Conservation (phyloP, 2,888 invertebrate species). For the Cheiracanthium punctorium region DNA sequence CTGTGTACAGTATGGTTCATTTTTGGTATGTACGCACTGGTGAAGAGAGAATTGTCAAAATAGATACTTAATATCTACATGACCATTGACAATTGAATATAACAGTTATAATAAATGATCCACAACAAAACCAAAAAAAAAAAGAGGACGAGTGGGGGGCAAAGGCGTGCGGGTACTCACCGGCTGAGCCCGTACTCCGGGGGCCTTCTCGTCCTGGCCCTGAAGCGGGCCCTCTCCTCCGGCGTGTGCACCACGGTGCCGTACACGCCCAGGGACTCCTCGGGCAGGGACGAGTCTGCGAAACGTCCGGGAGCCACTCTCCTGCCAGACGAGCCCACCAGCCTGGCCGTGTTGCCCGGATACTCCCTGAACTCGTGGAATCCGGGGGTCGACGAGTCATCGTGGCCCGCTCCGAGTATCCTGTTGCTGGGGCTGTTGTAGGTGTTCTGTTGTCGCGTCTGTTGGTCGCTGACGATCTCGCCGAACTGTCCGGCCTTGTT, state of each 20-base stretch:
- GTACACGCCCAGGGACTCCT: constrained; percentile 59
- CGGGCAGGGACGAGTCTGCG: constrained; percentile 47
- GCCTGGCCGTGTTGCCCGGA: constrained; percentile 5
- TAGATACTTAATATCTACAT: too few relatives aligned
- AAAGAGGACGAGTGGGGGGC: too few relatives aligned
- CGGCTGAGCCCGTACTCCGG: constrained; percentile 42
- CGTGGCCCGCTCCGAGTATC: constrained; percentile 21
- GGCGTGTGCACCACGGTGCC: constrained; percentile 68
- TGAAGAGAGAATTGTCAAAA: too few relatives aligned
- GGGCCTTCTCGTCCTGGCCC: constrained; percentile 47
- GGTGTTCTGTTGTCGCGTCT: constrained; percentile 11
- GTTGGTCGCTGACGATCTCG: constrained; percentile 23
- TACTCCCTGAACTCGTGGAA: constrained; percentile 60
- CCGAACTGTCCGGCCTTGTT: constrained; percentile 36
- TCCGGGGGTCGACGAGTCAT: constrained; percentile 43
- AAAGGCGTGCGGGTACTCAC: too few relatives aligned
- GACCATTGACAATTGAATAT: too few relatives aligned
- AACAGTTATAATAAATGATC: too few relatives aligned
- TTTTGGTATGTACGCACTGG: too few relatives aligned
- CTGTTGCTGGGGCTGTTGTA: constrained; percentile 25
- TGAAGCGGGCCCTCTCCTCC: constrained; percentile 60
- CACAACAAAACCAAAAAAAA: too few relatives aligned
- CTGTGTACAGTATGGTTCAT: too few relatives aligned
- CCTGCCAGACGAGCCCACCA: not conserved
- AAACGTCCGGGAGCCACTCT: constrained; percentile 52